A percentile compares a stretch with the other conserved stretches of the same genome.
phyloP scores from a whole-genome alignment of 2,113 vertebrate species.

The Erythrocebus patas region DNA sequence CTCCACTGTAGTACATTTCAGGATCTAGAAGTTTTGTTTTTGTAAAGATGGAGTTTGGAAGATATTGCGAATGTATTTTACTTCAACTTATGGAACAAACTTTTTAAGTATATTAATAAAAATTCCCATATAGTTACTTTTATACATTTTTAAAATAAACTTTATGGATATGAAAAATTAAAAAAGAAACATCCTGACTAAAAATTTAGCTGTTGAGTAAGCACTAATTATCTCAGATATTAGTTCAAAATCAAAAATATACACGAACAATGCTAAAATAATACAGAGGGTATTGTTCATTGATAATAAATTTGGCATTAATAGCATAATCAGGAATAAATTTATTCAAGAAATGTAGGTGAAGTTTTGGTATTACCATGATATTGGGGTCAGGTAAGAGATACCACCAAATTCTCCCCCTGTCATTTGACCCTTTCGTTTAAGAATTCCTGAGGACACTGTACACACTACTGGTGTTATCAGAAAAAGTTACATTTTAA shows the following conservation, averaged over 20 bases:
- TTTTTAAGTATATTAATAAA: slow-evolving; percentile 83
- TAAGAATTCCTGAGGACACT: neutral
- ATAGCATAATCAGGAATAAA: neutral
- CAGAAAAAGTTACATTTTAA: neutral
- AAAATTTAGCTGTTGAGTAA: neutral
- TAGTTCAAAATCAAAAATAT: neutral
- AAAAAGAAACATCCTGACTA: neutral
- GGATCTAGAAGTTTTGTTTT: slow-evolving; percentile 75
- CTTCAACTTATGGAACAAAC: slow-evolving; percentile 81
- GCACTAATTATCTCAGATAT: neutral
- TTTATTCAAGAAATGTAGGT: neutral
- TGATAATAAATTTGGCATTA: neutral
- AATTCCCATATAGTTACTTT: slow-evolving; percentile 81
- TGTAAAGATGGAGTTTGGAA: slow-evolving; percentile 82
- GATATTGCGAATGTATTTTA: slow-evolving; percentile 85
- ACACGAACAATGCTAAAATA: neutral
- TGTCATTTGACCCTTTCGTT: neutral
- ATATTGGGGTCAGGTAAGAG: neutral
- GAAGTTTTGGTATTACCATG: neutral
- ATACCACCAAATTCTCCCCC: no score
- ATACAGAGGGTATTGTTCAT: neutral
- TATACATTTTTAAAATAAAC: slow-evolving; percentile 85
- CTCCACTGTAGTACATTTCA: slow-evolving; percentile 81
- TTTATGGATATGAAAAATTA: slow-evolving; percentile 71
- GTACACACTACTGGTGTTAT: neutral